Evolutionary conservation across 2,113 vertebrate genomes (phyloP).

Genomic region (Neofelis nebulosa): DNA sequence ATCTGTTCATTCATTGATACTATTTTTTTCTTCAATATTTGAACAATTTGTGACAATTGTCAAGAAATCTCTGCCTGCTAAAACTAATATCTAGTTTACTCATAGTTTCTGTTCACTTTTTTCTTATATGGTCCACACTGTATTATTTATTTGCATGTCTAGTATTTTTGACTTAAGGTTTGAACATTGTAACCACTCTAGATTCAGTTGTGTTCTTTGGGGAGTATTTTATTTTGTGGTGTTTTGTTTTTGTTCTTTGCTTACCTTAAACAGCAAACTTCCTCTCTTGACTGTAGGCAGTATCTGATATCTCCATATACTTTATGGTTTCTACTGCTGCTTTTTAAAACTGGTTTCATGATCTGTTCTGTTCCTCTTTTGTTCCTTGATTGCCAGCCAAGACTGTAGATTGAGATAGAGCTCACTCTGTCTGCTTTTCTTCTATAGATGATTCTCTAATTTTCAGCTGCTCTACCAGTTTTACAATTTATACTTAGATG

Average conservation of each 20-base stretch:
- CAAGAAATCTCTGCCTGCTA: background rate
- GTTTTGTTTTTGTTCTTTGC: background rate
- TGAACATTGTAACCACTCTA: background rate
- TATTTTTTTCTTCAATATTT: constrained; percentile 19
- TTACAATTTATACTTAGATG: background rate
- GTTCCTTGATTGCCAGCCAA: background rate
- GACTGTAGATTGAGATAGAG: background rate
- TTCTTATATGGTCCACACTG: background rate
- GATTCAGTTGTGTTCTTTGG: background rate
- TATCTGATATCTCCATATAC: background rate
- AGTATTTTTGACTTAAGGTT: background rate
- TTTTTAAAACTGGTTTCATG: background rate
- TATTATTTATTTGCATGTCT: background rate
- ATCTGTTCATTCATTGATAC: background rate
- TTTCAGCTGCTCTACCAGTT: background rate
- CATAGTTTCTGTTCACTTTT: background rate
- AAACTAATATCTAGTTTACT: background rate
- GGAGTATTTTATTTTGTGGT: background rate
- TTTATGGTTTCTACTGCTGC: background rate
- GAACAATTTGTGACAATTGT: background rate
- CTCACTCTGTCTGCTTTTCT: background rate
- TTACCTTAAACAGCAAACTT: background rate
- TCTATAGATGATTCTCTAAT: background rate
- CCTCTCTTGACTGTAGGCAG: background rate
- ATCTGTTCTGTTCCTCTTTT: background rate